Base-by-base conservation (phyloP, 2,113 vertebrate genomes). In the Nothocercus julius region DNA sequence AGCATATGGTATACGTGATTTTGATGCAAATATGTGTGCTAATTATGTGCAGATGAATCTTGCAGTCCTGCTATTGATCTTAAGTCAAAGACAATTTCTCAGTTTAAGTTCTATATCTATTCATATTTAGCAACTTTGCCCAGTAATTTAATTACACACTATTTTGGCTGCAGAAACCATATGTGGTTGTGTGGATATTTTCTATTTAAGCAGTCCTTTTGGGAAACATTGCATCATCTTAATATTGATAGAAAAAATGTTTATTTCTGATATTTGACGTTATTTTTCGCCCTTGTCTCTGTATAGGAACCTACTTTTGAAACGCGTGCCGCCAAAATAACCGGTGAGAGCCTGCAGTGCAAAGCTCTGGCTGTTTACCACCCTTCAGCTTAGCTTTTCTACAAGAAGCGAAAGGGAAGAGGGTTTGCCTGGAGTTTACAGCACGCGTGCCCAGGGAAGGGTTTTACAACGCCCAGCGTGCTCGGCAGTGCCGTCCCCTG, bases 21-120 rank as follows among this genome's bases (percentile, higher is more conserved):
- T 98, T 98, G 98, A 99, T 99, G 98, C 98, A 99, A 99, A 99
- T 99, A 97, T 97, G 97, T 98, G 93, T 97, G 97, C 98, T 98
- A 99, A 99, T 99, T 99, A 99, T 96, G 98, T 98, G 98, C 98
- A 98, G 98, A 98, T 97, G 97, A 98, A 98, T 98, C 98, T 98
- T 98, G 97, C 98, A 97, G 97, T 90, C 95, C 95, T 82, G 93
- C 97, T 96, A 98, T 98, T 99, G 98, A 98, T 98, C 98, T 98
- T 91, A 95, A 98, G 98, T 98, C 97, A 99, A 99, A 98, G 98
- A 77, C 97, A 98, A 98, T 98, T 98, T 98, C 98, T 97, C 98
- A 98, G 98, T 98, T 98, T 97, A 98, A 98, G 98, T 98, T 98
- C 96, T 98, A 84, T 98, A 97, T 95, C 92, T 93, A 85, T 98